Base-by-base conservation (phyloP, 2,888 invertebrate species). In the Phyllotreta cruciferae region DNA sequence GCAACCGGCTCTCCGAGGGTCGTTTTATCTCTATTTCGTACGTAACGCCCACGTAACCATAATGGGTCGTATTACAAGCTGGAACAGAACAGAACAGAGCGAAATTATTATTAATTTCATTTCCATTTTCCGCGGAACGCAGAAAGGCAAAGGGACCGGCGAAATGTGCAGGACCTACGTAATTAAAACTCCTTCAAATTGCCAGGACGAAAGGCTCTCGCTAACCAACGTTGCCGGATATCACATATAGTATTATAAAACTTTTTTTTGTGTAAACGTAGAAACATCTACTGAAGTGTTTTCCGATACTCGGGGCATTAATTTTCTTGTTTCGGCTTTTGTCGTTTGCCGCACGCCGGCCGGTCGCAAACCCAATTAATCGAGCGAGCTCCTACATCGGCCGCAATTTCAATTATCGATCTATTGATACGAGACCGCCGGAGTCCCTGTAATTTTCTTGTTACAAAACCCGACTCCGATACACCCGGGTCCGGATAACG, bases 31-130 rank as follows among this genome's bases (percentile, higher is more conserved):
- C 90, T 74, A 93, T 81, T 78, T 91, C 90, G 82, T 92, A 93
- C 34, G 91, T 92, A 66, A 89, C 85, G 0, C 92, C 92, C 58
- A 90, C 89, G 76, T 91, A 90, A 0, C 93, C 93, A 83, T 88
- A 90, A 79, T 91, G 90, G 24, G 93, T 93, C 75, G 90, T 85
- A 82, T 93, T 93, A 83, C 93, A 93, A 44, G 90, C 93, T 93
- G 86, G 60, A 84, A 84, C 73, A 72, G 77, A 77, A 63, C 57
- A 50, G 42, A 57, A 54, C 24, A 24, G 24, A 24, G 4, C 24
- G 47, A 14, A 47, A 49, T 56, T 10, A 60, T 55, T 49, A 47
- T 39, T 24, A 54, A 49, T 36, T n/a, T 24, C 34, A 38, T 36
- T 24, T 24, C 24, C 24, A 24, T 24, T 24, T 24, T 24, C 24